Evolutionary conservation across 2,113 vertebrate genomes (phyloP).

Genomic region (Cynoglossus semilaevis): DNA sequence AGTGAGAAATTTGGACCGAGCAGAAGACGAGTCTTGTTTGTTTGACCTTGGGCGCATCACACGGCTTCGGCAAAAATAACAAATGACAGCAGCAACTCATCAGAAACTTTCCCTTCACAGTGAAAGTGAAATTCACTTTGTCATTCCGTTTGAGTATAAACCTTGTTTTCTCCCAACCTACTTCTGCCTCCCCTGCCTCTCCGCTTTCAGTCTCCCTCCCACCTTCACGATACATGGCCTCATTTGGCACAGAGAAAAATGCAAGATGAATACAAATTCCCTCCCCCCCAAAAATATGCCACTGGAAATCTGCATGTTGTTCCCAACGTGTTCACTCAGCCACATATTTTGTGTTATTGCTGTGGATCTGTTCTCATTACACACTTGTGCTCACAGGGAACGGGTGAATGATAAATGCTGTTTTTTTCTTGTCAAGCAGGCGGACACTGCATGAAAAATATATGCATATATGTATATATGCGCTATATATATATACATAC

Average conservation of each 20-base stretch:
- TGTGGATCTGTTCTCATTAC: conserved; percentile 66
- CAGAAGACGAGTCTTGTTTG: conserved; percentile 15
- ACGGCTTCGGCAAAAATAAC: conserved; percentile 31
- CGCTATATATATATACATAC: not conserved
- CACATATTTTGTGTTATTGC: conserved; percentile 52
- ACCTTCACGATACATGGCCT: conserved; percentile 37
- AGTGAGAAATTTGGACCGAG: conserved; percentile 39
- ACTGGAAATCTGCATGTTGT: conserved; percentile 24
- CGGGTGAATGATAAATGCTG: conserved; percentile 57
- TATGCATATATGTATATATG: not conserved
- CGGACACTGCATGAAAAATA: conserved; percentile 15
- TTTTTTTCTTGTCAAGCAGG: conserved; percentile 40
- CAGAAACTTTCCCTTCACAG: conserved; percentile 7
- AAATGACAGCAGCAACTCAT: conserved; percentile 20
- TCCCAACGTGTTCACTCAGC: conserved; percentile 26
- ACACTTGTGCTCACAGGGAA: conserved; percentile 51
- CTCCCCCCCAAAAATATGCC: conserved; percentile 4
- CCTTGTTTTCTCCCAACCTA: conserved; percentile 21
- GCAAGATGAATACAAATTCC: conserved; percentile 28
- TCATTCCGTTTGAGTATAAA: conserved; percentile 35
- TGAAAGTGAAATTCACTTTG: conserved; percentile 38
- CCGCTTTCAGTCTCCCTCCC: not conserved
- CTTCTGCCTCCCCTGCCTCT: not conserved
- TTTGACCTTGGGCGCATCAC: conserved; percentile 30
- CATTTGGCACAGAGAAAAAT: conserved; percentile 48